A percentile compares a stretch with the other conserved stretches of the same genome.
phyloP scores from a whole-genome alignment of 2,797 vertebrate genomes.

The Eulemur mongoz region DNA sequence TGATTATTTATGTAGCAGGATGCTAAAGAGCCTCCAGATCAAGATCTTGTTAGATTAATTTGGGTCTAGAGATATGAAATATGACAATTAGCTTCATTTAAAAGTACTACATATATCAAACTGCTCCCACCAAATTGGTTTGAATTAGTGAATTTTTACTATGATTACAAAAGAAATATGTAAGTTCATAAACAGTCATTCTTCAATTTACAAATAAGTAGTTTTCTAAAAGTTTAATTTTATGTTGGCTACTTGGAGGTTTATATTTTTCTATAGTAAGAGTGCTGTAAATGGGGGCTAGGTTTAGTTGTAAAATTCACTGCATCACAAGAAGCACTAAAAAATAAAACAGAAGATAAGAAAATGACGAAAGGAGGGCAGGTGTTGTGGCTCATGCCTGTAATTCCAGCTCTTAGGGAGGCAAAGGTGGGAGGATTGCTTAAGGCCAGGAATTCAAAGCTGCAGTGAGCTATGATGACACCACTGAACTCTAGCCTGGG shows the following conservation, averaged over 20 bases:
- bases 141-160: background rate
- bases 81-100: background rate
- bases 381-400: too few species aligned
- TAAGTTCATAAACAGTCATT: background rate
- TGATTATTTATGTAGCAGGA: background rate
- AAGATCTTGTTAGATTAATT: background rate
- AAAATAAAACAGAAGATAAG: background rate
- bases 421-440: too few species aligned
- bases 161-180: background rate
- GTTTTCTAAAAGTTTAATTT: slow-evolving; percentile 18
- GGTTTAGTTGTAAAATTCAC: slow-evolving; percentile 6
- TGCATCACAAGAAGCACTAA: background rate
- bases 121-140: background rate
- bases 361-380: background rate
- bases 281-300: background rate
- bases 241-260: background rate
- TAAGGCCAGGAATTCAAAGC: too few species aligned
- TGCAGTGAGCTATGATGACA: too few species aligned
- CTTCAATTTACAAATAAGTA: background rate
- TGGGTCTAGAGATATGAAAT: background rate
- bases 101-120: background rate
- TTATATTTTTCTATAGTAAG: background rate
- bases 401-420: too few species aligned
- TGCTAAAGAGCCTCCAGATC: background rate
- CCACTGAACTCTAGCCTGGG: too few species aligned